Conservation (phyloP, 2,888 invertebrate species). For the Choristoneura rosaceana region DNA sequence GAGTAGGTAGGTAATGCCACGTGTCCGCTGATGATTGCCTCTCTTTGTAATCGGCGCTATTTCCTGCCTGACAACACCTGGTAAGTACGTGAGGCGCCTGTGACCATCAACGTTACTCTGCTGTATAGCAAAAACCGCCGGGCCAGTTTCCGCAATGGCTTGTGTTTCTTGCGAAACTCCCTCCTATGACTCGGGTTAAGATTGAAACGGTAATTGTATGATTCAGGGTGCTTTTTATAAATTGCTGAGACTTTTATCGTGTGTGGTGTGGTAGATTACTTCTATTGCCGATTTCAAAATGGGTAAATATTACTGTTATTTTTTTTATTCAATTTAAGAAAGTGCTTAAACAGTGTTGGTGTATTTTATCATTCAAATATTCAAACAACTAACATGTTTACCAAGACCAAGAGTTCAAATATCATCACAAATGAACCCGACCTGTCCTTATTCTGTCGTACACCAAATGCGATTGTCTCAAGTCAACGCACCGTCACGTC, state of each 20-base stretch:
- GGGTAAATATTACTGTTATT: too few species aligned
- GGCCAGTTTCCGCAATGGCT: slow-evolving; percentile 48
- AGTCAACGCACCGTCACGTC: slow-evolving; percentile 62
- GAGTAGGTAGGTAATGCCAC: neutral
- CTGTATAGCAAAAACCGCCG: slow-evolving; percentile 49
- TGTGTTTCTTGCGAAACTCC: slow-evolving; percentile 49
- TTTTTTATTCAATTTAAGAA: neutral
- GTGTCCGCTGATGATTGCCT: slow-evolving; percentile 42
- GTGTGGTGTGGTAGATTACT: neutral
- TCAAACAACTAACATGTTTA: slow-evolving; percentile 45
- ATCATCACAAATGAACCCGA: slow-evolving; percentile 44
- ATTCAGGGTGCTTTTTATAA: neutral
- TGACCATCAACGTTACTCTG: slow-evolving; percentile 51
- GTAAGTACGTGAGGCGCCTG: slow-evolving; percentile 47
- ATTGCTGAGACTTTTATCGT: neutral
- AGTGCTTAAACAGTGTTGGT: neutral
- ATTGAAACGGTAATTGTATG: slow-evolving; percentile 4
- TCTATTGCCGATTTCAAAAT: neutral
- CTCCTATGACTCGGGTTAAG: slow-evolving; percentile 44
- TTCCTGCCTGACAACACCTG: slow-evolving; percentile 54
- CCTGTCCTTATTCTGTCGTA: slow-evolving; percentile 33
- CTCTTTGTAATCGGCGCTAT: slow-evolving; percentile 55
- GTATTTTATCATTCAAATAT: neutral
- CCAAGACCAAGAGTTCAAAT: slow-evolving; percentile 57
- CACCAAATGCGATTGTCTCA: slow-evolving; percentile 44